Base-by-base conservation (phyloP, 2,888 invertebrate genomes). In the Galerucella nymphaeae region DNA sequence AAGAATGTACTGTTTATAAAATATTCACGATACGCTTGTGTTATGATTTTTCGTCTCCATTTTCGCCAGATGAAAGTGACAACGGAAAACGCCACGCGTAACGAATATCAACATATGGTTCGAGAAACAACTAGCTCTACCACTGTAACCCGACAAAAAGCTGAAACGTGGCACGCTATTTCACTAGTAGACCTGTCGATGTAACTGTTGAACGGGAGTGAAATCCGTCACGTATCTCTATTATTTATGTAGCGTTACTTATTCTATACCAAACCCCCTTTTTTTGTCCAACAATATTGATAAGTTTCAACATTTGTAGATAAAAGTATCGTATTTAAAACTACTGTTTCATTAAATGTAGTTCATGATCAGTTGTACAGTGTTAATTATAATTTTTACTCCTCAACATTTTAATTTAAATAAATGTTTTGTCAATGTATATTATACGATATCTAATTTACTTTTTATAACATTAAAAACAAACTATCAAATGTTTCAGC, bases 11-110 rank as follows among this genome's bases (percentile, higher is more conserved):
- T 18, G 18, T 16, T 2, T 6, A 16, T 16, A 53, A 5, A 53
- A 53, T 53, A 53, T 18, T 53, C 16, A 10, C 16, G 18, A 10
- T 16, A 18, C 61, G 61, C 61, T 41, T 42, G 38, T 62, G 61
- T 62, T 18, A 9, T n/a, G 20, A 62, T 62, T n/a, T 62, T 18
- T 2, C 61, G 8, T 16, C 59, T 4, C 59, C 38, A 53, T 62
- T 62, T 18, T 42, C 20, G 5, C 61, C 61, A 42, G 18, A 62
- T 58, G 61, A 62, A 65, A 66, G 57, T 66, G 66, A 66, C 66
- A 66, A 45, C 58, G 45, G 30, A 38, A 9, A 45, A 58, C 61
- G 58, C 45, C 45, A 66, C 45, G 58, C 45, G 45, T 66, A 45
- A 45, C 18, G 41, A 8, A 57, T 45, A 66, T 57, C 41, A 66